Conservation (phyloP, 2,113 vertebrate genomes). For the Leptosomus discolor region DNA sequence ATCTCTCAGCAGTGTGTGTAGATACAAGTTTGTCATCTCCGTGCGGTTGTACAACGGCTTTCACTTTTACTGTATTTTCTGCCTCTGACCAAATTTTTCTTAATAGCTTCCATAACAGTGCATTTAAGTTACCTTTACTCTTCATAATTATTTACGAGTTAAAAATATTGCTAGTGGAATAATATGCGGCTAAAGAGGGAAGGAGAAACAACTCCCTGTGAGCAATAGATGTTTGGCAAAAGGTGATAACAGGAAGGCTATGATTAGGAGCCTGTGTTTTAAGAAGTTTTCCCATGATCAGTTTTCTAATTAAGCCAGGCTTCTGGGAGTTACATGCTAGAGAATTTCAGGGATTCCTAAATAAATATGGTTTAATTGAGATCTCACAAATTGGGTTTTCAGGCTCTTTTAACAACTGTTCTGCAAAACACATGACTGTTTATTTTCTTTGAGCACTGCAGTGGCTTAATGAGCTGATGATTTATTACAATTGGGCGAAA, state of each 20-base stretch:
- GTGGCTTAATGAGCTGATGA: not conserved
- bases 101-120: slow-evolving; percentile 17
- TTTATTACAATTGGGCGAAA: not conserved
- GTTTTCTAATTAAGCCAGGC: slow-evolving; percentile 24
- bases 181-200: not conserved
- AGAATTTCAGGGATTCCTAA: slow-evolving; percentile 36
- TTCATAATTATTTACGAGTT: slow-evolving; percentile 58
- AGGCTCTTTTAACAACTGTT: not conserved
- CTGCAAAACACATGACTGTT: not conserved
- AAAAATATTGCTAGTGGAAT: slow-evolving; percentile 11
- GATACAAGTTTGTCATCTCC: not conserved
- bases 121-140: slow-evolving; percentile 33
- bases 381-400: slow-evolving; percentile 30
- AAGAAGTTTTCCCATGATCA: slow-evolving; percentile 49
- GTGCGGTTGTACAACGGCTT: not conserved
- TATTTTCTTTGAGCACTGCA: not conserved
- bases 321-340: slow-evolving; percentile 24
- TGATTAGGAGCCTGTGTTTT: slow-evolving; percentile 28
- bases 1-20: not conserved
- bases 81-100: slow-evolving; percentile 26
- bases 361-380: slow-evolving; percentile 43
- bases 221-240: slow-evolving; percentile 10
- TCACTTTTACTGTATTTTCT: not conserved
- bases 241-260: not conserved
- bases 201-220: not conserved